Percentiles rank a stretch among this genome's conserved stretches.
Conservation (phyloP, 2,888 invertebrate species). For the Chrysina gloriosa region DNA sequence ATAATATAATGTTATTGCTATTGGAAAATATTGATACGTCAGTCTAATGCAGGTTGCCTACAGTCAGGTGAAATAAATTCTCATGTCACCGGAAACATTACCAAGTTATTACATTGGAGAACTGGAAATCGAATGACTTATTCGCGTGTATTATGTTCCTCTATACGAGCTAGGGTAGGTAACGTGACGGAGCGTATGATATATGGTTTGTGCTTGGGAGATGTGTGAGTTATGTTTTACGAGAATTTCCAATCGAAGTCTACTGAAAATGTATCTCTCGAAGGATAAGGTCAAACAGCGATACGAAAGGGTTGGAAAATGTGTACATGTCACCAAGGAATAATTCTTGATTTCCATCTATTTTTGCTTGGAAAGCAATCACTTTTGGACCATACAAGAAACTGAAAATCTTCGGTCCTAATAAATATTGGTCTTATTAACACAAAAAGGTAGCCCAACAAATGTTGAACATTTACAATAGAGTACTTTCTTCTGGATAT, state of each 20-base stretch:
- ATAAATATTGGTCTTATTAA: no score
- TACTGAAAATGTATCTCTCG: neutral
- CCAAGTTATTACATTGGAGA: conserved; percentile 16
- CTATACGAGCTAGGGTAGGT: neutral
- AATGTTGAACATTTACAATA: no score
- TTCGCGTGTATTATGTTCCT: conserved; percentile 27
- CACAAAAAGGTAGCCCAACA: no score
- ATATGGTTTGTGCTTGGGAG: conserved; percentile 3
- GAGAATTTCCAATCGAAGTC: conserved; percentile 1
- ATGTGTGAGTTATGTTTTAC: neutral
- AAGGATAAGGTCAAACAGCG: no score
- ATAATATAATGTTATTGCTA: conserved; percentile 16
- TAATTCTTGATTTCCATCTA: no score
- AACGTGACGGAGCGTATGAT: neutral
- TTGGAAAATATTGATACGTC: conserved; percentile 6
- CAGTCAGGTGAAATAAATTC: conserved; percentile 18
- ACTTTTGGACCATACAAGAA: no score
- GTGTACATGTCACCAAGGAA: no score
- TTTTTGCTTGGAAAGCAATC: no score
- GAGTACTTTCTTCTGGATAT: no score
- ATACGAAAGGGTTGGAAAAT: no score
- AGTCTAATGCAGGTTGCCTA: neutral
- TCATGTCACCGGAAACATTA: conserved; percentile 28
- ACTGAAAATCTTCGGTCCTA: no score
- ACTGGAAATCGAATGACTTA: conserved; percentile 32